phyloP scores from a whole-genome alignment of 1,140 invertebrate genomes.

The Agrilus planipennis region DNA sequence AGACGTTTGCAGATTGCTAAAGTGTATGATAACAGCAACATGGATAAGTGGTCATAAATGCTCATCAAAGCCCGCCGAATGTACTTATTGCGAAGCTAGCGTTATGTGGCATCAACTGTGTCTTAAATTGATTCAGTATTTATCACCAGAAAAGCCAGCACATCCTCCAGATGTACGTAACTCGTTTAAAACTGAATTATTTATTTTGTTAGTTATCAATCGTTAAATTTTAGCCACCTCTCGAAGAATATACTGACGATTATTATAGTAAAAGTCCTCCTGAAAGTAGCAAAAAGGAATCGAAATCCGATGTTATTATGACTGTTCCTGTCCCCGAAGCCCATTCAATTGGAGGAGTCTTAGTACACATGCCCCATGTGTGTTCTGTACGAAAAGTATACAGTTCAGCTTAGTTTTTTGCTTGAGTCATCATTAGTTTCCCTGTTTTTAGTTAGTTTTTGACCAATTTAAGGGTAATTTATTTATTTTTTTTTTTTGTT shows the following conservation, averaged over 20 bases:
- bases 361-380: constrained; percentile 84
- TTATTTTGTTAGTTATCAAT: too few species aligned
- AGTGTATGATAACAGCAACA: constrained; percentile 65
- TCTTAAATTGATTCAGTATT: constrained; percentile 64
- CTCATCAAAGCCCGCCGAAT: constrained; percentile 52
- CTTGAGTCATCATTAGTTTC: too few species aligned
- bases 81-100: constrained; percentile 81
- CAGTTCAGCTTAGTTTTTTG: too few species aligned
- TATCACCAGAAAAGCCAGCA: constrained; percentile 61
- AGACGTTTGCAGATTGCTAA: constrained; percentile 65
- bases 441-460: too few species aligned
- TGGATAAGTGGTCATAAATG: constrained; percentile 67
- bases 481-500: too few species aligned
- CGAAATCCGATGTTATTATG: constrained; percentile 48
- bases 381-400: constrained; percentile 42
- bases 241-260: constrained; percentile 48
- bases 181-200: constrained; percentile 5
- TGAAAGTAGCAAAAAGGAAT: constrained; percentile 53
- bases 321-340: constrained; percentile 53
- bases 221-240: constrained; percentile 37
- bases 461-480: too few species aligned
- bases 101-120: constrained; percentile 90
- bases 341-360: constrained; percentile 67
- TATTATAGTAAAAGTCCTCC: constrained; percentile 49
- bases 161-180: constrained; percentile 62